Base-by-base conservation (phyloP, 2,888 invertebrate genomes). In the Lissocephala sabroskyi region DNA sequence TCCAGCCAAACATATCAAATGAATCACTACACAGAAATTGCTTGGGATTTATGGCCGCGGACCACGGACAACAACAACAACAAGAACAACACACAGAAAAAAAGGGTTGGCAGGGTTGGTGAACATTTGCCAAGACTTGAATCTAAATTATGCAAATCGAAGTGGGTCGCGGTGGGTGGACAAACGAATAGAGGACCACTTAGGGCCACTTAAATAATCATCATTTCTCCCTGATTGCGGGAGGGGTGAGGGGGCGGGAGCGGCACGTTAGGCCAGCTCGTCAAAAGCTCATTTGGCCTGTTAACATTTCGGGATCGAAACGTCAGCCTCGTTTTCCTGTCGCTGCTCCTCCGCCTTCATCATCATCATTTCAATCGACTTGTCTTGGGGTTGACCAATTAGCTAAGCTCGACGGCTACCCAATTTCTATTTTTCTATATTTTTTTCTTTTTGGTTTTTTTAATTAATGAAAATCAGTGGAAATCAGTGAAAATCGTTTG, bases 101-200 rank as follows among this genome's bases (percentile, higher is more conserved):
- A n/a, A n/a, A n/a, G n/a, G n/a, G n/a, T n/a, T n/a, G n/a, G n/a
- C n/a, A n/a, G n/a, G n/a, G n/a, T n/a, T n/a, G n/a, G n/a, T 23
- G 23, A 7, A 23, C 23, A 23, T 23, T 23, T 23, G 35, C 35
- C 35, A 35, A 35, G 16, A 14, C 9, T 35, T 62, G 62, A n/a
- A n/a, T n/a, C n/a, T 68, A 71, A 68, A 68, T 70, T 70, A 70
- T 70, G 71, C 65, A 70, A 68, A 67, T 57, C n/a, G n/a, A n/a
- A n/a, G n/a, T n/a, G n/a, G n/a, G n/a, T n/a, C n/a, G n/a, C n/a
- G n/a, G n/a, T n/a, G n/a, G n/a, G 52, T 33, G 9, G 23, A 37
- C 3, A 4, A 30, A 50, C 30, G 44, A 9, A 17, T 7, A 23
- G 7, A 23, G 7, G 23, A 11, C 3, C 30, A 30, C 3, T 30